phyloP scores from a whole-genome alignment of 2,113 vertebrate species.

The Lagenorhynchus albirostris region DNA sequence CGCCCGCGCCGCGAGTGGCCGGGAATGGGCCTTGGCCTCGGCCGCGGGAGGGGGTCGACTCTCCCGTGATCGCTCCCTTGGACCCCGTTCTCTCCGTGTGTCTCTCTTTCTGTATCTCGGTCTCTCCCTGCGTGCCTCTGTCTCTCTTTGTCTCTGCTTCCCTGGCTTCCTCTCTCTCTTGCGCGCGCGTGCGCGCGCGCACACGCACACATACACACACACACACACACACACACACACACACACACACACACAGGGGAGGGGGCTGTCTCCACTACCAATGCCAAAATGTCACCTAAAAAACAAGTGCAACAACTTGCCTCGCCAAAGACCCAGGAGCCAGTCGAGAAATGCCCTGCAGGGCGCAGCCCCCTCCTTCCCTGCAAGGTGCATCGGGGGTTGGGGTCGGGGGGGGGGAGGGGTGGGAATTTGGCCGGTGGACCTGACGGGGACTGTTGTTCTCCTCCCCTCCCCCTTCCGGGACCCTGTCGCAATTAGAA shows the following conservation, averaged over 20 bases:
- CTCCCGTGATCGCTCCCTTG: background rate
- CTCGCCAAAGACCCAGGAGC: background rate
- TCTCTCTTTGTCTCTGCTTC: conserved; percentile 41
- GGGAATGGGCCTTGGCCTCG: background rate
- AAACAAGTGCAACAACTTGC: conserved; percentile 70
- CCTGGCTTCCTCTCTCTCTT: background rate
- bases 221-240: background rate
- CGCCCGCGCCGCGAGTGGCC: background rate
- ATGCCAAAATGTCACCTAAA: conserved; percentile 59
- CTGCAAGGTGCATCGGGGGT: background rate
- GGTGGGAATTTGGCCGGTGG: background rate
- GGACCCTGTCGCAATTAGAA: conserved; percentile 51
- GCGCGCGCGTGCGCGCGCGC: background rate
- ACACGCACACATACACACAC: background rate
- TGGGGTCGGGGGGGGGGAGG: background rate
- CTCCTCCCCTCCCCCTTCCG: conserved; percentile 1
- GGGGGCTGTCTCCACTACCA: conserved; percentile 14
- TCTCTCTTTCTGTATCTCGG: background rate
- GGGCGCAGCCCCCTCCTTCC: background rate
- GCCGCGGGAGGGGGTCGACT: background rate
- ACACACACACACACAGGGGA: background rate
- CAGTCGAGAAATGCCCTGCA: background rate
- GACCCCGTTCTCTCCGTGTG: background rate
- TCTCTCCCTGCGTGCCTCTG: background rate
- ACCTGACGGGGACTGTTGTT: background rate